These are phyloP conservation scores for Campopleginae sp. DNA, from an alignment of 2,888 invertebrate genomes.

Conservation along the genomic window DNA sequence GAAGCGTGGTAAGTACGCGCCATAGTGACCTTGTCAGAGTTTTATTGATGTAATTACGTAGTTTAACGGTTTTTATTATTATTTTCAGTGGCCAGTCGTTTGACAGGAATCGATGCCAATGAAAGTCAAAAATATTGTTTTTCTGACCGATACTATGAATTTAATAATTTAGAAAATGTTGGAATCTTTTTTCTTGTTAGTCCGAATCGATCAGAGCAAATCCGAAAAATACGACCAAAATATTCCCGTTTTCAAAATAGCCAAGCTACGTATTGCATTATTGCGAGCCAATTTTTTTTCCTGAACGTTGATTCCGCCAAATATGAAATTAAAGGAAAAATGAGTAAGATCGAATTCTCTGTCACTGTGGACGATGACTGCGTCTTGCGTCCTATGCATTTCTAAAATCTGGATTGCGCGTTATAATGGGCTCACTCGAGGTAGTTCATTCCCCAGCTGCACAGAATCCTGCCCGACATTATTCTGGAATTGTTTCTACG, in stretches of 20 bases:
- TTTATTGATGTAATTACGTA: background rate
- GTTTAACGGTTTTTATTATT: no score
- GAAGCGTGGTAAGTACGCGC: background rate
- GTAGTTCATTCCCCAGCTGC: conserved; percentile 2
- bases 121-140: no score
- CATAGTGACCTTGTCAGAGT: conserved; percentile 10
- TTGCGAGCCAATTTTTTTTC: background rate
- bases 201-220: background rate
- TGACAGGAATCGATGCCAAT: no score
- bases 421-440: conserved; percentile 41
- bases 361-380: conserved; percentile 38
- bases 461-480: background rate
- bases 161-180: background rate
- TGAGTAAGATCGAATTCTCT: conserved; percentile 27
- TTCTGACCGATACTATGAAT: background rate
- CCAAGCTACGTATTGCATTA: background rate
- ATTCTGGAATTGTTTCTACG: background rate
- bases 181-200: background rate
- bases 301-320: conserved; percentile 9
- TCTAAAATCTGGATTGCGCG: conserved; percentile 42
- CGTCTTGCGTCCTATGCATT: conserved; percentile 34
- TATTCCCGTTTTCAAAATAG: background rate
- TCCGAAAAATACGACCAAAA: background rate
- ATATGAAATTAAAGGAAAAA: conserved; percentile 2
- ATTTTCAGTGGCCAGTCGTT: no score